phyloP scores from a whole-genome alignment of 2,888 invertebrate genomes.

The Drosophila suboccidentalis region DNA sequence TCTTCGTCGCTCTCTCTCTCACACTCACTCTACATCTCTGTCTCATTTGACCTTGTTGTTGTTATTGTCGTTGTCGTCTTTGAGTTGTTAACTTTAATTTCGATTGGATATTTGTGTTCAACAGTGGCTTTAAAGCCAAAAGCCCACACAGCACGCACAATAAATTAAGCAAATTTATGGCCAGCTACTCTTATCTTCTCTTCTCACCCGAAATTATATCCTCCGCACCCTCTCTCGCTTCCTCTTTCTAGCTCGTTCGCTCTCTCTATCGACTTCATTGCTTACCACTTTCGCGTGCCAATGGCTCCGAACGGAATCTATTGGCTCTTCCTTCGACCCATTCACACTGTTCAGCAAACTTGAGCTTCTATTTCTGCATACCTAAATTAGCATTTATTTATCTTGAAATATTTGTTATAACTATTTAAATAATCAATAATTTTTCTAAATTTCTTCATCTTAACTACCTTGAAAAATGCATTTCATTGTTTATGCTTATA shows the following conservation, averaged over 20 bases:
- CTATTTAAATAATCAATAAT: neutral
- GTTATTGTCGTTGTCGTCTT: slow-evolving; percentile 14
- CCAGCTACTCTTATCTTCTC: slow-evolving; percentile 4
- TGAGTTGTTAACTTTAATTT: slow-evolving; percentile 38
- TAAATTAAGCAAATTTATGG: slow-evolving; percentile 77
- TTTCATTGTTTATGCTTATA: no score
- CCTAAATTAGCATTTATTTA: neutral
- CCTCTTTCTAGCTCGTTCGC: neutral
- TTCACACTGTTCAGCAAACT: slow-evolving; percentile 39
- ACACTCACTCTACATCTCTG: neutral
- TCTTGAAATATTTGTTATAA: neutral
- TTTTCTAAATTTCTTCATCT: no score
- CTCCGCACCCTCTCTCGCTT: neutral
- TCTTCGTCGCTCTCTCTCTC: neutral
- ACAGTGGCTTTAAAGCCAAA: slow-evolving; percentile 56
- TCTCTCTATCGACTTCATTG: slow-evolving; percentile 37
- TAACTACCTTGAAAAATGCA: no score
- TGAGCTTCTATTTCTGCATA: neutral
- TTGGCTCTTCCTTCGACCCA: slow-evolving; percentile 26
- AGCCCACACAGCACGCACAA: slow-evolving; percentile 58
- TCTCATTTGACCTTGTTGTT: slow-evolving; percentile 5
- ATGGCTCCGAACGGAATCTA: slow-evolving; percentile 36
- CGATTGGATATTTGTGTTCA: slow-evolving; percentile 45
- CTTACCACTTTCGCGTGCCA: slow-evolving; percentile 64
- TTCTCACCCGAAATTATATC: neutral